A percentile compares a stretch with the other conserved stretches of the same genome.
Conservation (phyloP, 1,140 invertebrate genomes). For the Sinella curviseta region DNA sequence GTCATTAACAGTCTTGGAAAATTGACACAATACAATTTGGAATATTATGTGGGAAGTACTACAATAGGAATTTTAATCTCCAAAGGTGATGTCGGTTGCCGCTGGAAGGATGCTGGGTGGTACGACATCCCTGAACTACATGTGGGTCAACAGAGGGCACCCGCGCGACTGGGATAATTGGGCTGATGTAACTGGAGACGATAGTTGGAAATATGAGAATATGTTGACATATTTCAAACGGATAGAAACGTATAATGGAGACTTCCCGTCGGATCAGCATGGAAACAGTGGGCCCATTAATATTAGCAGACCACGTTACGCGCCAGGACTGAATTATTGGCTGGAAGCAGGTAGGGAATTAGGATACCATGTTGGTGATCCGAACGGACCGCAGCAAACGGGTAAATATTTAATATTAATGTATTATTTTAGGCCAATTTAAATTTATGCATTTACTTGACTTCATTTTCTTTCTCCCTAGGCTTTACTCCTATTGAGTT, state of each 20-base stretch:
- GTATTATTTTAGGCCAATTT: too few relatives aligned
- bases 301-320: neutral
- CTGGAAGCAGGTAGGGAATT: conserved; percentile 29
- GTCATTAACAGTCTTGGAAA: too few relatives aligned
- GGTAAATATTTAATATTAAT: too few relatives aligned
- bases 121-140: neutral
- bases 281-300: conserved; percentile 23
- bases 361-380: conserved; percentile 26
- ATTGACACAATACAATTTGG: too few relatives aligned
- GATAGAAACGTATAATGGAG: conserved; percentile 12
- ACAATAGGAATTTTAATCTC: too few relatives aligned
- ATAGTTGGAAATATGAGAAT: neutral
- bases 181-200: neutral
- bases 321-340: conserved; percentile 14
- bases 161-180: conserved; percentile 19
- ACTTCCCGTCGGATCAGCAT: conserved; percentile 26
- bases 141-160: conserved; percentile 18
- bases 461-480: too few relatives aligned
- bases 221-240: neutral
- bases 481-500: too few relatives aligned
- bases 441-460: too few relatives aligned
- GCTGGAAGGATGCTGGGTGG: neutral
- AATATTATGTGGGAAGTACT: too few relatives aligned
- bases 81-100: neutral
- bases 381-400: conserved; percentile 30